Evolutionary conservation across 2,113 vertebrate genomes (phyloP).

Genomic region (Heterotis niloticus): DNA sequence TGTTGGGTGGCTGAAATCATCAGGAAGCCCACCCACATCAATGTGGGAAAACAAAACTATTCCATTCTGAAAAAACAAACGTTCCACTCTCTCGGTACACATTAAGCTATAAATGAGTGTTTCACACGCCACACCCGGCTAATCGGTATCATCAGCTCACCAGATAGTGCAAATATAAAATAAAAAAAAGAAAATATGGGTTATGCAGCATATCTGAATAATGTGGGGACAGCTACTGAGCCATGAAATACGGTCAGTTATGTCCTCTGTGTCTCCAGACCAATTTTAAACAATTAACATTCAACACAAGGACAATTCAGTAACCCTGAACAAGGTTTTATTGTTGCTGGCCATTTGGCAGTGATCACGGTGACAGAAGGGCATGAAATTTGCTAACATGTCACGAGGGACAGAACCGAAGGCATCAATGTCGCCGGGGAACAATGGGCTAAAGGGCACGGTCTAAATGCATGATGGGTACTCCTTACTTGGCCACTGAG

Average conservation of each 20-base stretch:
- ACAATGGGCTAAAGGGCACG: not conserved
- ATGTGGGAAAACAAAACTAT: too few species aligned
- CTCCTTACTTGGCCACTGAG: not conserved
- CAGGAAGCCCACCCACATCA: too few species aligned
- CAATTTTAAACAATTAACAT: too few species aligned
- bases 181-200: not conserved
- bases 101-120: too few species aligned
- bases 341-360: not conserved
- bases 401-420: not conserved
- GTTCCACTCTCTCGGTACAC: too few species aligned
- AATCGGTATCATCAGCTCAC: too few species aligned
- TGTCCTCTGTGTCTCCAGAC: not conserved
- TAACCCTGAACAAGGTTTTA: constrained; percentile 7
- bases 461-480: not conserved
- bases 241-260: constrained; percentile 6
- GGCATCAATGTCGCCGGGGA: not conserved
- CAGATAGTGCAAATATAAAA: too few species aligned
- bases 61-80: too few species aligned
- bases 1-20: too few species aligned
- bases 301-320: constrained; percentile 17
- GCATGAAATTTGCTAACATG: constrained; percentile 1
- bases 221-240: constrained; percentile 8
- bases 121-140: too few species aligned
- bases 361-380: not conserved
- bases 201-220: not conserved